Percentiles rank a stretch among this genome's conserved stretches.
Conservation (phyloP, 2,888 invertebrate genomes). For the Agriotes lineatus region DNA sequence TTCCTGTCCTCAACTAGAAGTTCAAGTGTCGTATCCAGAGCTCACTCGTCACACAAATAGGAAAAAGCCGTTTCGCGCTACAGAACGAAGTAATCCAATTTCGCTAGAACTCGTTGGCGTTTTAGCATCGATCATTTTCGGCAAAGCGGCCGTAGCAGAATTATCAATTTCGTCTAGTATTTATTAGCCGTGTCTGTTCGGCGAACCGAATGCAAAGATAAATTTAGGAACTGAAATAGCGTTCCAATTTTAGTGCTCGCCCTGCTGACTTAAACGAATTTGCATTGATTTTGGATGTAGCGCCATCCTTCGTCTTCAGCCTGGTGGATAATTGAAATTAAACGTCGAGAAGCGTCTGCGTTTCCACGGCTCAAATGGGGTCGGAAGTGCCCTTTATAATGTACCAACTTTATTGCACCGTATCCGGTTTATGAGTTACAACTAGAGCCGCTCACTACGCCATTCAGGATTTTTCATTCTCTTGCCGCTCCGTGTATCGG, state of each 20-base stretch:
- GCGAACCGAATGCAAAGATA: conserved; percentile 1
- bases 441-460: neutral
- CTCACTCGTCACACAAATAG: too few species aligned
- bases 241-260: neutral
- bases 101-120: too few species aligned
- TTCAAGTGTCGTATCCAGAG: too few species aligned
- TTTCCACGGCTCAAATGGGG: neutral
- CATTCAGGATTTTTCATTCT: conserved; percentile 8
- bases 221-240: conserved; percentile 1
- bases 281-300: conserved; percentile 18
- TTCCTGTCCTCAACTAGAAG: too few species aligned
- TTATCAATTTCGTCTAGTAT: too few species aligned
- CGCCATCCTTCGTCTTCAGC: conserved; percentile 4
- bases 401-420: conserved; percentile 10
- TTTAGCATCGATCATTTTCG: too few species aligned
- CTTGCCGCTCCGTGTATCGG: neutral
- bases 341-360: neutral
- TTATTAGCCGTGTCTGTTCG: neutral
- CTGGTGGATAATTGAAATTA: conserved; percentile 12
- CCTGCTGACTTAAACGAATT: conserved; percentile 2
- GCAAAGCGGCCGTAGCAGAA: too few species aligned
- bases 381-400: neutral
- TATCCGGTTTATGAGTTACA: conserved; percentile 10
- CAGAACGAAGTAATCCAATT: too few species aligned
- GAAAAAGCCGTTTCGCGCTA: too few species aligned